Evolutionary conservation across 2,113 vertebrate species (phyloP).

Genomic region (Brachyhypopomus occidentalis): DNA sequence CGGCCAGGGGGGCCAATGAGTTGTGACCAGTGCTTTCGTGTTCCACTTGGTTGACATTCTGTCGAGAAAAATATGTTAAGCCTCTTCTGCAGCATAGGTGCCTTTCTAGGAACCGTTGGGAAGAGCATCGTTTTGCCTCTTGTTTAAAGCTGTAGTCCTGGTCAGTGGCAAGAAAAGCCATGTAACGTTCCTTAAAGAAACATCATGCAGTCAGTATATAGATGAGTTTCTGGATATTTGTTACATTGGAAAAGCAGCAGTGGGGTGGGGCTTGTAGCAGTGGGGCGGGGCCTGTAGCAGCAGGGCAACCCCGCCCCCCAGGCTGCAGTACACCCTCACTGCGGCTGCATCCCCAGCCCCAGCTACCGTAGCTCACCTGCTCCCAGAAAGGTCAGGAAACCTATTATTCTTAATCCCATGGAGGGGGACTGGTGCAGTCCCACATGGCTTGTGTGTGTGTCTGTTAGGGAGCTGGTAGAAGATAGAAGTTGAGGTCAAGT

Average conservation of each 20-base stretch:
- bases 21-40: not conserved
- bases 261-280: no score
- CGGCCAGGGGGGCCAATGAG: no score
- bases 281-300: constrained; percentile 6
- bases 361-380: constrained; percentile 25
- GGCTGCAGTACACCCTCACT: not conserved
- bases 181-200: no score
- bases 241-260: no score
- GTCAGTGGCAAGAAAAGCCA: no score
- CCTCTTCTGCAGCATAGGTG: not conserved
- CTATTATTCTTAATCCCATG: constrained; percentile 47
- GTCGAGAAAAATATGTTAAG: not conserved
- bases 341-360: constrained; percentile 1
- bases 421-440: constrained; percentile 33
- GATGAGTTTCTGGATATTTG: no score
- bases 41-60: not conserved
- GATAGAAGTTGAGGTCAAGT: not conserved
- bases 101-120: not conserved
- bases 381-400: constrained; percentile 51
- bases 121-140: no score
- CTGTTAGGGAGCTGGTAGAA: not conserved
- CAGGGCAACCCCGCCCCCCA: constrained; percentile 4
- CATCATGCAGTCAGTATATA: no score
- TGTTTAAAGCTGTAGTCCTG: no score
- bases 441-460: constrained; percentile 9